Evolutionary conservation across 2,113 vertebrate genomes (phyloP).

Genomic region (Albula goreensis): DNA sequence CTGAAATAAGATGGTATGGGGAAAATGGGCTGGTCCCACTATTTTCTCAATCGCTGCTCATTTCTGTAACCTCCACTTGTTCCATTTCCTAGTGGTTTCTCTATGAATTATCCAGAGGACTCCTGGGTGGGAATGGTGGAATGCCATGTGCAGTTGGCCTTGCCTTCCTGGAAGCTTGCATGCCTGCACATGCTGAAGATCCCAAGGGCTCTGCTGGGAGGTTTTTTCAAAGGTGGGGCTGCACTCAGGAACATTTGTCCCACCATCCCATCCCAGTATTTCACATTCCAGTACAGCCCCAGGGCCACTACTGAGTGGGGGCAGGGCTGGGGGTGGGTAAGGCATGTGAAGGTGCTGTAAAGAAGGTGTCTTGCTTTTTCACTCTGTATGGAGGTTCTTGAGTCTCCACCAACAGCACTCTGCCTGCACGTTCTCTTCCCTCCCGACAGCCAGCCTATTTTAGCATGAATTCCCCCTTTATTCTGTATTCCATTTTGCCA

Average conservation of each 20-base stretch:
- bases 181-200: not conserved
- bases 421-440: not conserved
- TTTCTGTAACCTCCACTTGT: not conserved
- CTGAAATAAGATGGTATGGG: not conserved
- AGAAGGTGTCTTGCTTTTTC: no score
- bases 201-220: not conserved
- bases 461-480: not conserved
- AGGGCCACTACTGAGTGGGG: constrained; percentile 23
- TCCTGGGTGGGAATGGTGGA: not conserved
- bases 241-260: constrained; percentile 46
- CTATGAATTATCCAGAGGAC: not conserved
- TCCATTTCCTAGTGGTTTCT: not conserved
- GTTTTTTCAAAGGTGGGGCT: constrained; percentile 37
- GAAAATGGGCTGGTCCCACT: not conserved
- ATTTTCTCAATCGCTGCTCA: not conserved
- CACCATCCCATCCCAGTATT: constrained; percentile 33
- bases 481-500: not conserved
- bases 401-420: not conserved
- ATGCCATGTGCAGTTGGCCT: not conserved
- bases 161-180: not conserved
- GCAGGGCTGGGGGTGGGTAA: not conserved
- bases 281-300: constrained; percentile 41
- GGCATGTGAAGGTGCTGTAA: not conserved
- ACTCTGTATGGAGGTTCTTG: not conserved
- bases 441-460: not conserved